Conservation (phyloP, 2,888 invertebrate genomes). For the Petrolisthes manimaculis region DNA sequence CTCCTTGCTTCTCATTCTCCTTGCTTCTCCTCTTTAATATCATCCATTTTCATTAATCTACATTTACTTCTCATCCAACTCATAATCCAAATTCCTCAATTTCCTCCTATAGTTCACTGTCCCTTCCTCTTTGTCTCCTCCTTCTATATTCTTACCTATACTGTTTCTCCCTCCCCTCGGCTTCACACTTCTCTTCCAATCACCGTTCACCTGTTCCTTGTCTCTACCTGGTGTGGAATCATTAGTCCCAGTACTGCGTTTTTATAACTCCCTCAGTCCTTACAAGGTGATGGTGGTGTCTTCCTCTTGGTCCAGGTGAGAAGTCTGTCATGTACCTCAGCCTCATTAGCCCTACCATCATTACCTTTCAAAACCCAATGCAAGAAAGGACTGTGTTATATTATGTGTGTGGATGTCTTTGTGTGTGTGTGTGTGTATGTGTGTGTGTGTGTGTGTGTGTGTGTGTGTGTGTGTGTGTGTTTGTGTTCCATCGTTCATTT, state of each 20-base stretch:
- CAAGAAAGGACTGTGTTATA: neutral
- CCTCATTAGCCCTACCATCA: neutral
- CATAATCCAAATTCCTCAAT: too few relatives aligned
- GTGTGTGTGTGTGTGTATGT: neutral
- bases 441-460: neutral
- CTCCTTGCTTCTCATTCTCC: neutral
- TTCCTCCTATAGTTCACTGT: neutral
- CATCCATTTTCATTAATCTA: neutral
- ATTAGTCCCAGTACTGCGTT: neutral
- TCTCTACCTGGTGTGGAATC: neutral
- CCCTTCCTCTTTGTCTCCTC: neutral
- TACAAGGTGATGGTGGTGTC: too few relatives aligned
- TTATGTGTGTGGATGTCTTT: neutral
- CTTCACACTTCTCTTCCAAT: too few relatives aligned
- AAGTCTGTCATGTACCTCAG: too few relatives aligned
- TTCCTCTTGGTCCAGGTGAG: too few relatives aligned
- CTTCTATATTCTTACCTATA: neutral
- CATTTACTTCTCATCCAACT: too few relatives aligned
- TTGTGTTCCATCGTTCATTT: neutral
- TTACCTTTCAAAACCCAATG: neutral
- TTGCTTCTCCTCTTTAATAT: neutral
- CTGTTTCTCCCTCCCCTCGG: neutral
- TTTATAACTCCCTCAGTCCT: neutral
- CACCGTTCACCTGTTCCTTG: neutral
- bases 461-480: conserved; percentile 2